phyloP scores from a whole-genome alignment of 2,113 vertebrate genomes.

The Sturnira hondurensis region DNA sequence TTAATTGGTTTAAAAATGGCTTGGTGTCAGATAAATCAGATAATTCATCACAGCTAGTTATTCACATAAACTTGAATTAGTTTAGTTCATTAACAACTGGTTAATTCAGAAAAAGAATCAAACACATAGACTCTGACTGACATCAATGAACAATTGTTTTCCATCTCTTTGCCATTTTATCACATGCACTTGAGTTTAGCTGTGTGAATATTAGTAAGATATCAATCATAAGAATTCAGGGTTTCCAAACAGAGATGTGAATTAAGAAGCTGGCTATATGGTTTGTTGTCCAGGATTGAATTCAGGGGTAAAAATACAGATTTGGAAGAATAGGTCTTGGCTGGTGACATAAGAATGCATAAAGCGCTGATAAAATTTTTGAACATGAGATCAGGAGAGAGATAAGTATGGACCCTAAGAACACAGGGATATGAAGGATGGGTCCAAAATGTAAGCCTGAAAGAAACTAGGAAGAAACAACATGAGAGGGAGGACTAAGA shows the following conservation, averaged over 20 bases:
- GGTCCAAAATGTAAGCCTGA: neutral
- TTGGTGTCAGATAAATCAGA: neutral
- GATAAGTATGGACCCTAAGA: neutral
- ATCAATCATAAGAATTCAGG: conserved; percentile 35
- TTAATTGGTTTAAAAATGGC: neutral
- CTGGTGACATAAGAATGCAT: neutral
- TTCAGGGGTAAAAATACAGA: neutral
- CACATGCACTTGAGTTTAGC: neutral
- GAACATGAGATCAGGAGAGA: neutral
- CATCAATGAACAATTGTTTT: neutral
- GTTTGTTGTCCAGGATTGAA: neutral
- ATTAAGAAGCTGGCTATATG: neutral
- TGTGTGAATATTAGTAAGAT: conserved; percentile 34
- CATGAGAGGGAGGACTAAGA: neutral
- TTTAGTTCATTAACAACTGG: neutral
- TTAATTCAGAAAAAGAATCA: neutral
- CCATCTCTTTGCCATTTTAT: neutral
- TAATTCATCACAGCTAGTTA: neutral
- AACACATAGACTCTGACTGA: neutral
- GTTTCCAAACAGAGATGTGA: neutral
- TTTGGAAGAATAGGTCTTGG: neutral
- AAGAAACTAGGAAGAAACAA: neutral
- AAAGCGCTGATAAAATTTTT: neutral
- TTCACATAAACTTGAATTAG: neutral
- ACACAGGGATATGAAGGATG: neutral